These are phyloP conservation scores for Metellina segmentata DNA, from an alignment of 2,888 invertebrate species.

Conservation along the genomic window DNA sequence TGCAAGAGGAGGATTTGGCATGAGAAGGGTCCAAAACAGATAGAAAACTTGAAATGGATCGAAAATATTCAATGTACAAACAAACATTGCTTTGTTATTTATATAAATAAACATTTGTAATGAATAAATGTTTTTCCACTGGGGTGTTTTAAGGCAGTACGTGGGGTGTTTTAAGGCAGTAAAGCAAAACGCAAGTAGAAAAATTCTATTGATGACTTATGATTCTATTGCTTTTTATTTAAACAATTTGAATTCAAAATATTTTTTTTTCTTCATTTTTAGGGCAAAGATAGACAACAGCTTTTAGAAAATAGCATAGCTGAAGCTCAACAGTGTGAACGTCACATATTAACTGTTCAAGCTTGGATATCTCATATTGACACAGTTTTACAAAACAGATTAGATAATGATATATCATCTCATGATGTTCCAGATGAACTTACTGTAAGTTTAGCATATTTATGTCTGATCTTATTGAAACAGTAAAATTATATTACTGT, in stretches of 20 bases:
- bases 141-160: too few relatives aligned
- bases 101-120: too few relatives aligned
- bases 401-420: conserved; percentile 89
- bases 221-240: neutral
- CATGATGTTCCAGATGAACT: conserved; percentile 89
- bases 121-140: too few relatives aligned
- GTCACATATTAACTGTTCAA: conserved; percentile 87
- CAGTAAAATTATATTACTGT: too few relatives aligned
- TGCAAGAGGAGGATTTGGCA: too few relatives aligned
- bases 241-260: neutral
- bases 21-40: too few relatives aligned
- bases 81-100: too few relatives aligned
- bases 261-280: neutral
- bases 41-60: too few relatives aligned
- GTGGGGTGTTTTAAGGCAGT: too few relatives aligned
- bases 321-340: conserved; percentile 89
- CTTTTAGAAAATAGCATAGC: conserved; percentile 87
- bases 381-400: conserved; percentile 86
- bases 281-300: conserved; percentile 83
- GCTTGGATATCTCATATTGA: conserved; percentile 87
- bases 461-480: neutral
- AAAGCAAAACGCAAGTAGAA: too few relatives aligned
- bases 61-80: too few relatives aligned
- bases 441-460: conserved; percentile 80
- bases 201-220: neutral